Evolutionary conservation across 2,113 vertebrate species (phyloP).

Genomic region (Platycercus adscitus): DNA sequence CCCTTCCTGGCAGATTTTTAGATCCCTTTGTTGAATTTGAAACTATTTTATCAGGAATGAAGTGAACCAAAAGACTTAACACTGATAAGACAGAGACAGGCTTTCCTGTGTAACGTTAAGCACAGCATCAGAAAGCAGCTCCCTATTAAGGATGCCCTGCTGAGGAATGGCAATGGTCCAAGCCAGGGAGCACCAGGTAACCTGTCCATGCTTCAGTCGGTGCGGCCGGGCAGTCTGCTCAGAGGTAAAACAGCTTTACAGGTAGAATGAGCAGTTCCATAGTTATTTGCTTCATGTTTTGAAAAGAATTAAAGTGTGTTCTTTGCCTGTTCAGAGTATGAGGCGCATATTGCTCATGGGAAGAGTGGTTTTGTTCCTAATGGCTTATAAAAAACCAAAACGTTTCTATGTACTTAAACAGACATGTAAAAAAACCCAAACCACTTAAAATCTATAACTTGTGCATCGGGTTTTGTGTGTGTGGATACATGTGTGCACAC

Average conservation of each 20-base stretch:
- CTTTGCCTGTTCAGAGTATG: background rate
- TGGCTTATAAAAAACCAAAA: constrained; percentile 60
- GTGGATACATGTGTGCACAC: constrained; percentile 44
- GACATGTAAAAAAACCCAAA: constrained; percentile 41
- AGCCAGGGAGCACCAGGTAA: background rate
- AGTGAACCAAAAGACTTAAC: background rate
- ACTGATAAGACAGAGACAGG: background rate
- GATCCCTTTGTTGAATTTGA: background rate
- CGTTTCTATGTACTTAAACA: constrained; percentile 39
- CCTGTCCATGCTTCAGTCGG: background rate
- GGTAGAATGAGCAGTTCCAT: background rate
- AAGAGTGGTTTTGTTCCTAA: constrained; percentile 48
- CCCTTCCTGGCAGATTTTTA: constrained; percentile 28
- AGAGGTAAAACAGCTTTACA: background rate
- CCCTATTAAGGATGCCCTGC: background rate
- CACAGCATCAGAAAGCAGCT: background rate
- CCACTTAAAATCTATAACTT: constrained; percentile 60
- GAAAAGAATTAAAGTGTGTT: constrained; percentile 31
- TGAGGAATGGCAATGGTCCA: background rate
- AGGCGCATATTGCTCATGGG: constrained; percentile 63
- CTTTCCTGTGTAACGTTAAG: background rate
- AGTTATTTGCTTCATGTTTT: constrained; percentile 21
- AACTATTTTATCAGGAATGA: constrained; percentile 7
- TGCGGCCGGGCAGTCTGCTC: background rate
- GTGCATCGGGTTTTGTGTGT: constrained; percentile 66